These are phyloP conservation scores for Larimichthys polyactis DNA, from an alignment of 2,113 vertebrate species.

Conservation along the genomic window DNA sequence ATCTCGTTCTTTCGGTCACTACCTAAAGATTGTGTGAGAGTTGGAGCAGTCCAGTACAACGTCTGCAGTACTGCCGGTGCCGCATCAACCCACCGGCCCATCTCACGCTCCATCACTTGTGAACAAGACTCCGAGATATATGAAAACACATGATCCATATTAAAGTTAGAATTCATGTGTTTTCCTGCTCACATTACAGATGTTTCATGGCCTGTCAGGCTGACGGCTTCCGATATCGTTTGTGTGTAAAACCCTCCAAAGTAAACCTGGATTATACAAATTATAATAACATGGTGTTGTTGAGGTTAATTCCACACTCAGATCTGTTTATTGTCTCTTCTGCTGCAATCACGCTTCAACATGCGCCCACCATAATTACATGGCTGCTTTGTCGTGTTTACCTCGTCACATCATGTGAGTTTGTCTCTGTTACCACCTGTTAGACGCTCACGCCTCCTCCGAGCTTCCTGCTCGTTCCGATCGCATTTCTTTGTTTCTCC, in stretches of 20 bases:
- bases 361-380: slow-evolving; percentile 9
- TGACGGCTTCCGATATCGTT: background rate
- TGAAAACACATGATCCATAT: too few relatives aligned
- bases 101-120: too few relatives aligned
- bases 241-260: background rate
- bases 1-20: too few relatives aligned
- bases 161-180: too few relatives aligned
- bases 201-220: too few relatives aligned
- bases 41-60: too few relatives aligned
- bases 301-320: slow-evolving; percentile 8
- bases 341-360: background rate
- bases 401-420: background rate
- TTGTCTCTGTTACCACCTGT: background rate
- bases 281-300: background rate
- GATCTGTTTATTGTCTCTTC: slow-evolving; percentile 18
- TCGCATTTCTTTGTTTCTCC: background rate
- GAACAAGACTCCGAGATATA: too few relatives aligned
- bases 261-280: background rate
- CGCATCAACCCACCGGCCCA: too few relatives aligned
- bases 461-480: background rate
- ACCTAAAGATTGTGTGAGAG: too few relatives aligned
- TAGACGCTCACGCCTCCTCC: background rate
- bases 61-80: too few relatives aligned
- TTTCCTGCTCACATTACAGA: too few relatives aligned
- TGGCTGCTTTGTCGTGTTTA: background rate